These are phyloP conservation scores for Falco rusticolus DNA, from an alignment of 2,797 vertebrate species.

Conservation along the genomic window DNA sequence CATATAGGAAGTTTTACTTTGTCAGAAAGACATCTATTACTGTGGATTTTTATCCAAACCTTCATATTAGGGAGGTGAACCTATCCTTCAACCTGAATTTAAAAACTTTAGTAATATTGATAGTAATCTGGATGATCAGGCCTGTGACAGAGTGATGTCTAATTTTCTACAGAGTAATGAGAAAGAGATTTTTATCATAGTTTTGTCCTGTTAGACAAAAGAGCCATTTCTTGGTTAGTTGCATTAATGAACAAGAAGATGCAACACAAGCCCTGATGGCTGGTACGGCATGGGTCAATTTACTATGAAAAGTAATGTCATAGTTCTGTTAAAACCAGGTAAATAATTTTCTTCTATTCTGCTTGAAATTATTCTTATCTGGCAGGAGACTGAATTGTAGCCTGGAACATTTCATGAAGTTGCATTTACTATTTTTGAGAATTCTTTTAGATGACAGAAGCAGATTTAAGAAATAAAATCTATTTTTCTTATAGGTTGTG, in stretches of 20 bases:
- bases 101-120: background rate
- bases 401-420: background rate
- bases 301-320: background rate
- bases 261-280: background rate
- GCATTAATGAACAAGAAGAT: background rate
- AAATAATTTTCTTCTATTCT: background rate
- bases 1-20: background rate
- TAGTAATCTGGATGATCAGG: background rate
- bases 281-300: background rate
- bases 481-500: background rate
- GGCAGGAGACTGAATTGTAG: background rate
- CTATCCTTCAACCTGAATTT: background rate
- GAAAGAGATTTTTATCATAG: background rate
- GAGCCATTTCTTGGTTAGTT: background rate
- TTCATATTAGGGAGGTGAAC: background rate
- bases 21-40: background rate
- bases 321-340: background rate
- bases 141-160: background rate
- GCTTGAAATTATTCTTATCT: background rate
- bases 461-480: background rate
- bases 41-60: background rate
- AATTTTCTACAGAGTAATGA: background rate
- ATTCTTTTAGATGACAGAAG: background rate
- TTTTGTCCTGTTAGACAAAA: background rate
- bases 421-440: background rate